Conservation (phyloP, 2,888 invertebrate genomes). For the Aleiodes leptofemur region DNA sequence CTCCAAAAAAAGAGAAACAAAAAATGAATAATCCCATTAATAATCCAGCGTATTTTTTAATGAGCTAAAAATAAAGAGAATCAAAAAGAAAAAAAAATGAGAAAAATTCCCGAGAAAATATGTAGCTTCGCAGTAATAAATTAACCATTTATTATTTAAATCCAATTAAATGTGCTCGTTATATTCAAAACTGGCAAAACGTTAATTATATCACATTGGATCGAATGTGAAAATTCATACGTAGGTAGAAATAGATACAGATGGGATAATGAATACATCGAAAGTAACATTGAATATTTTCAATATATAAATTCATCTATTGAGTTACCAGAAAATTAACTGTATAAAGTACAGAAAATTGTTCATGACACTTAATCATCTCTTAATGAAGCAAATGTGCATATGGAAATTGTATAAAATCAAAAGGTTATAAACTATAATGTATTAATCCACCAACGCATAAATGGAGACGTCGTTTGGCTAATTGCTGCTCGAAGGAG, state of each 20-base stretch:
- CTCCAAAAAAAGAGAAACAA: neutral
- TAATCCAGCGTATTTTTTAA: too few relatives aligned
- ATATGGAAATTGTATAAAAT: neutral
- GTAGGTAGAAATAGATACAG: neutral
- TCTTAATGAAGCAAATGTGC: conserved; percentile 63
- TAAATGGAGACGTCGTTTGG: conserved; percentile 66
- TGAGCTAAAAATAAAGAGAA: too few relatives aligned
- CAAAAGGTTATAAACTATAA: conserved; percentile 50
- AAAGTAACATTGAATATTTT: conserved; percentile 17
- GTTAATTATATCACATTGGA: conserved; percentile 1
- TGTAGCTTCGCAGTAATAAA: too few relatives aligned
- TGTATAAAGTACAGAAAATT: conserved; percentile 8
- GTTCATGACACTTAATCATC: conserved; percentile 61
- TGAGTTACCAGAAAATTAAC: conserved; percentile 8
- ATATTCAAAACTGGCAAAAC: conserved; percentile 45
- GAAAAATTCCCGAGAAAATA: neutral
- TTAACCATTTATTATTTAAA: conserved; percentile 44
- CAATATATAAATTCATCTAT: conserved; percentile 14
- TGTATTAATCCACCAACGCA: conserved; percentile 47
- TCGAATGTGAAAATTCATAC: too few relatives aligned
- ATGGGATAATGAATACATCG: conserved; percentile 3
- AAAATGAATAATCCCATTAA: conserved; percentile 19
- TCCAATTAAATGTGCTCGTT: conserved; percentile 52
- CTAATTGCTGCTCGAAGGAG: conserved; percentile 62
- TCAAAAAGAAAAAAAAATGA: neutral